Evolutionary conservation across 2,113 vertebrate species (phyloP).

Genomic region (Apodemus sylvaticus): DNA sequence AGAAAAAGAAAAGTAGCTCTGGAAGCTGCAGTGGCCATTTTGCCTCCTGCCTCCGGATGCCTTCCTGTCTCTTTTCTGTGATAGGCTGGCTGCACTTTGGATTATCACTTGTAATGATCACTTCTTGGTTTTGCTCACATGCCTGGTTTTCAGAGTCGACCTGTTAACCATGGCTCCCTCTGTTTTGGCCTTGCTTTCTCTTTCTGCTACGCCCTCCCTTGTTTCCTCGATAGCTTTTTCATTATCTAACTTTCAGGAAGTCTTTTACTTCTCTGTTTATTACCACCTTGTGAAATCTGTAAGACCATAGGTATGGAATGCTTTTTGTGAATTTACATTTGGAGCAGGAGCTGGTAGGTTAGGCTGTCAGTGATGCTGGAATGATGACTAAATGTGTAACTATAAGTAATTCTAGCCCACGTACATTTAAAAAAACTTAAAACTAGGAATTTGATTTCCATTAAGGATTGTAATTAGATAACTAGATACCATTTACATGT

Average conservation of each 20-base stretch:
- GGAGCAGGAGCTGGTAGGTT: not conserved
- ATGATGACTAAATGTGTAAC: not conserved
- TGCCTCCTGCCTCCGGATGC: not conserved
- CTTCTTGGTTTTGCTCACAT: not conserved
- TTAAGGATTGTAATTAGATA: not conserved
- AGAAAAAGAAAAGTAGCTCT: not conserved
- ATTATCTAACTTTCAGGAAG: not conserved
- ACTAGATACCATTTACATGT: not conserved
- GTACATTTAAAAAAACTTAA: not conserved
- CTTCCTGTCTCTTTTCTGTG: not conserved
- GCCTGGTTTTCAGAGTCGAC: not conserved
- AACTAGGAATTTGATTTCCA: constrained; percentile 18
- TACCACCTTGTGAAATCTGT: not conserved
- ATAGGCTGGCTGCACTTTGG: not conserved
- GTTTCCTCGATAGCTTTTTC: not conserved
- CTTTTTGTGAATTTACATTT: not conserved
- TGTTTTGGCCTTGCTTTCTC: not conserved
- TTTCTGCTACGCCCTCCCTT: not conserved
- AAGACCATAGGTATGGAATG: not conserved
- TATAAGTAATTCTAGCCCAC: not conserved
- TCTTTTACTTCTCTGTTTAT: not conserved
- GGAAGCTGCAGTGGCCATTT: not conserved
- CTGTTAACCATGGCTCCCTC: not conserved
- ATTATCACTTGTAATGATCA: too few species aligned
- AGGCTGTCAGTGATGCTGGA: not conserved